Evolutionary conservation across 2,888 invertebrate genomes (phyloP).

Genomic region (Chouioia cunea): DNA sequence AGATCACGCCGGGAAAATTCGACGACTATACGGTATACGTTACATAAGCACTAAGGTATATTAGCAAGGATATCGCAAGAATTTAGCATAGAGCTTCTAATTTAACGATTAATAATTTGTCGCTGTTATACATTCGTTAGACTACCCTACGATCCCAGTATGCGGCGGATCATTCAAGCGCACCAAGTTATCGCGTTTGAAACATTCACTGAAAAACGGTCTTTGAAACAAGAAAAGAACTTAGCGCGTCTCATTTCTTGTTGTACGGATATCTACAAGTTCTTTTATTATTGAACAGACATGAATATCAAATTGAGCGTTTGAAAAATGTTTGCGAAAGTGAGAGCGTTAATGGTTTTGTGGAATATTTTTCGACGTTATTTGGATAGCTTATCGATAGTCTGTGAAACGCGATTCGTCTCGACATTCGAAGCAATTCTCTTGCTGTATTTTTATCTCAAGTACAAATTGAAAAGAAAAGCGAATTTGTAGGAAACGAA

Average conservation of each 20-base stretch:
- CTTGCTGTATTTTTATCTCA: conserved; percentile 27
- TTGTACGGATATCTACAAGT: not conserved
- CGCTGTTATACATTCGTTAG: not conserved
- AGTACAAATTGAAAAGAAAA: conserved; percentile 10
- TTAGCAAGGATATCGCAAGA: not conserved
- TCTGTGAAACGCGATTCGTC: conserved; percentile 30
- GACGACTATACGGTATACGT: too few relatives aligned
- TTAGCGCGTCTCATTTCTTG: conserved; percentile 8
- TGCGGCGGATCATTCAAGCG: too few relatives aligned
- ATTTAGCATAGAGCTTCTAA: conserved; percentile 26
- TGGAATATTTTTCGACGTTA: conserved; percentile 42
- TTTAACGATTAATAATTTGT: conserved; percentile 12
- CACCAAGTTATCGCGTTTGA: too few relatives aligned
- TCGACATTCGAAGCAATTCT: conserved; percentile 29
- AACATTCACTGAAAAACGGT: too few relatives aligned
- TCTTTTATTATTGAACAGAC: not conserved
- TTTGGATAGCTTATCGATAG: conserved; percentile 34
- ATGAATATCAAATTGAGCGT: not conserved
- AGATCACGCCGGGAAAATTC: too few relatives aligned
- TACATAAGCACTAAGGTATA: too few relatives aligned
- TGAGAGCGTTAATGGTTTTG: conserved; percentile 20
- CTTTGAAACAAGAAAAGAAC: not conserved
- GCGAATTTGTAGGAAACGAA: too few relatives aligned
- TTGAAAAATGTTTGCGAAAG: conserved; percentile 22
- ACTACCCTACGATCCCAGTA: not conserved